These are phyloP conservation scores for Sphenopsis melanotis DNA, from an alignment of 2,797 vertebrate species.

Conservation along the genomic window DNA sequence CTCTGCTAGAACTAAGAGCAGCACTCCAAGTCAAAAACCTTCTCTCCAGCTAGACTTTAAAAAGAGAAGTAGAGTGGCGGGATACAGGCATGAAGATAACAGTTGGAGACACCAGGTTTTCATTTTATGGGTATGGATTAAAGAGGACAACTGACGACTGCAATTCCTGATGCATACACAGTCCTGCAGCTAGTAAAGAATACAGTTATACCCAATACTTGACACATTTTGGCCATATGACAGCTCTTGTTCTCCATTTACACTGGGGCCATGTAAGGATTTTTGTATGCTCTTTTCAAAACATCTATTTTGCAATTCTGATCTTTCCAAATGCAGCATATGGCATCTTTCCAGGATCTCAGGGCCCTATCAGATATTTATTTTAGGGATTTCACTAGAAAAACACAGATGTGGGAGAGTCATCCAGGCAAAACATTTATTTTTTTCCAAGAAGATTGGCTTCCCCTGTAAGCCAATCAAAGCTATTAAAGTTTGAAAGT, in stretches of 20 bases:
- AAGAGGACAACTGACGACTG: not conserved
- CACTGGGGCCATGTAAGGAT: not conserved
- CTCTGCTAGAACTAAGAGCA: not conserved
- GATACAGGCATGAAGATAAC: not conserved
- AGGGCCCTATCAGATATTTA: not conserved
- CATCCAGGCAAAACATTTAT: not conserved
- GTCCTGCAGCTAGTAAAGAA: not conserved
- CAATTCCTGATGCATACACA: not conserved
- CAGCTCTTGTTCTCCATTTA: not conserved
- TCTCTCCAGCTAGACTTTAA: not conserved
- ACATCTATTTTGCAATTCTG: not conserved
- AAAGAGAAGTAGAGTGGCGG: not conserved
- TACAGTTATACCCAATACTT: fast-evolving
- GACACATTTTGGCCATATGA: not conserved
- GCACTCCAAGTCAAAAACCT: not conserved
- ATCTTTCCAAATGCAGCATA: not conserved
- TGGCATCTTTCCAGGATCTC: not conserved
- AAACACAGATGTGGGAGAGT: not conserved
- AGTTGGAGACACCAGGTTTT: not conserved
- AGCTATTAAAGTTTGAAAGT: not conserved
- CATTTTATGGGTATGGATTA: not conserved
- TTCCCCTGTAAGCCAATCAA: not conserved
- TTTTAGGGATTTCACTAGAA: constrained; percentile 34
- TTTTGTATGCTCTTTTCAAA: not conserved
- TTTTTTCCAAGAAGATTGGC: not conserved